A percentile compares a stretch with the other conserved stretches of the same genome.
Conservation (phyloP, 2,797 vertebrate genomes). For the Cossypha niveicapilla region DNA sequence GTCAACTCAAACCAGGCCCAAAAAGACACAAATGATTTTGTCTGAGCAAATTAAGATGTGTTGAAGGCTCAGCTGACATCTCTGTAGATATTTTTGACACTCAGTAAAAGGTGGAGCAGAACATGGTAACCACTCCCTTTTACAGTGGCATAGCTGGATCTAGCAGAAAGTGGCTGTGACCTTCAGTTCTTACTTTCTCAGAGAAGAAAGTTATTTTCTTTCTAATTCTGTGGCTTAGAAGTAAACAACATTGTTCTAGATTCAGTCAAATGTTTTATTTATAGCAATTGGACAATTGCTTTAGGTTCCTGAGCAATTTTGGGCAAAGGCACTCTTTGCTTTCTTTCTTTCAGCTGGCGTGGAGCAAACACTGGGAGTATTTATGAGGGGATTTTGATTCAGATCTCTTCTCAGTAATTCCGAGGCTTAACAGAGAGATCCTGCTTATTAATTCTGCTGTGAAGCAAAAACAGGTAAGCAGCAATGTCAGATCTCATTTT, state of each 20-base stretch:
- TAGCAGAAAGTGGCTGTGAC: not conserved
- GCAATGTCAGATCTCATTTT: conserved; percentile 45
- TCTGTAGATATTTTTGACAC: not conserved
- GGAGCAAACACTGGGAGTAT: not conserved
- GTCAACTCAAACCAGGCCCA: not conserved
- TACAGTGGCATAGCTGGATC: not conserved
- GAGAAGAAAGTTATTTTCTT: not conserved
- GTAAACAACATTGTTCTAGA: not conserved
- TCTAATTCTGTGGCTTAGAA: not conserved
- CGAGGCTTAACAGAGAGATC: not conserved
- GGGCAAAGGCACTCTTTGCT: not conserved
- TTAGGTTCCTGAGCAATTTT: not conserved
- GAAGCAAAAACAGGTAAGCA: conserved; percentile 22
- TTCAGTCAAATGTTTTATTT: not conserved
- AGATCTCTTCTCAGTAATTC: not conserved
- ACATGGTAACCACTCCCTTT: not conserved
- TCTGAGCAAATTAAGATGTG: not conserved
- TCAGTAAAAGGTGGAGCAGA: not conserved
- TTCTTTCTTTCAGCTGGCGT: not conserved
- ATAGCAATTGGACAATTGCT: not conserved
- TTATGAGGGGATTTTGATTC: not conserved
- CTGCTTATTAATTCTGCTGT: conserved; percentile 10
- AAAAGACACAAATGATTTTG: not conserved
- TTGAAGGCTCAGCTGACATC: not conserved
- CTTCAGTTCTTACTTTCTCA: not conserved